Percentiles rank a stretch among this genome's conserved stretches.
These are phyloP conservation scores for Phortica variegata DNA, from an alignment of 1,140 invertebrate genomes.

Conservation along the genomic window DNA sequence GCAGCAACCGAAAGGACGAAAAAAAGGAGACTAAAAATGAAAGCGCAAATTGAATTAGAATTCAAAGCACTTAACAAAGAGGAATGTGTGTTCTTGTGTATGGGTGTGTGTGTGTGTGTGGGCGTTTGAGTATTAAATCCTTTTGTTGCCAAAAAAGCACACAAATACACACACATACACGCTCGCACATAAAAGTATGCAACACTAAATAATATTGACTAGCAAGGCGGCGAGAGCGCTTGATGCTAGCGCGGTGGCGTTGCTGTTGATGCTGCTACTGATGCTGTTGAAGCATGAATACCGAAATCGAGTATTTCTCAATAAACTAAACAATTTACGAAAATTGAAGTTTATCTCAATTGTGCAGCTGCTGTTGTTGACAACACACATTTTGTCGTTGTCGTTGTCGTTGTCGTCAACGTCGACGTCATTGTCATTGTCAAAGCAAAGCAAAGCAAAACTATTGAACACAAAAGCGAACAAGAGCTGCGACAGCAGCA, in stretches of 20 bases:
- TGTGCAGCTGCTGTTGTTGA: constrained; percentile 54
- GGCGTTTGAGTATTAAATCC: background rate
- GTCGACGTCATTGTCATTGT: background rate
- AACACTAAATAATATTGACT: too few species aligned
- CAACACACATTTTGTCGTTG: too few species aligned
- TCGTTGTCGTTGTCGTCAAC: constrained; percentile 26
- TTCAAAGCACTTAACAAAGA: constrained; percentile 42
- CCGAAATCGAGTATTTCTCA: constrained; percentile 52
- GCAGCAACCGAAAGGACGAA: too few species aligned
- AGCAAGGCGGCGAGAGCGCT: background rate
- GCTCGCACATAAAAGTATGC: constrained; percentile 6
- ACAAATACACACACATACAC: background rate
- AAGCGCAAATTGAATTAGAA: constrained; percentile 47
- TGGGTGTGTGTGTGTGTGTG: background rate
- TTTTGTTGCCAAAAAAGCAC: constrained; percentile 4
- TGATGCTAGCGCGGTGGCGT: constrained; percentile 1
- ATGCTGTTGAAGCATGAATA: too few species aligned
- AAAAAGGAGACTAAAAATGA: too few species aligned
- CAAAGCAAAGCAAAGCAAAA: background rate
- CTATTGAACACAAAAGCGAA: constrained; percentile 22
- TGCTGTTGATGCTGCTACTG: background rate
- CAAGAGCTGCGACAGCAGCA: constrained; percentile 18
- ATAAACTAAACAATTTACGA: constrained; percentile 55
- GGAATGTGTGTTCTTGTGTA: background rate
- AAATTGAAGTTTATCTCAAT: constrained; percentile 55